Conservation (phyloP, 2,113 vertebrate species). For the Rhinichthys klamathensis region DNA sequence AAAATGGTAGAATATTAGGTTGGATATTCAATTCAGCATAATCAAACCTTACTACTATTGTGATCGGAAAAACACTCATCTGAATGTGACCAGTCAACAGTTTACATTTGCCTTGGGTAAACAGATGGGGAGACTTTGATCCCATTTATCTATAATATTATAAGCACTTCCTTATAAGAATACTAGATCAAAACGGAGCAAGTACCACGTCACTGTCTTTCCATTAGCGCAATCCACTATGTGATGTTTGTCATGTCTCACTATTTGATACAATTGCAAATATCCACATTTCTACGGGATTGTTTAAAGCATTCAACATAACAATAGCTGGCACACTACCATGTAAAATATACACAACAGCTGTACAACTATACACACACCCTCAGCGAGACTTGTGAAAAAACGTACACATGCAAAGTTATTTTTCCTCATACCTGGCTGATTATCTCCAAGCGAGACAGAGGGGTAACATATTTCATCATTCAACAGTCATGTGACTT, state of each 20-base stretch:
- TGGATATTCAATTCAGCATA: not conserved
- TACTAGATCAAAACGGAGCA: slow-evolving; percentile 2
- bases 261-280: not conserved
- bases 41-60: not conserved
- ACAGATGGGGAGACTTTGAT: slow-evolving; percentile 35
- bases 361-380: not conserved
- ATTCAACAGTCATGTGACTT: not conserved
- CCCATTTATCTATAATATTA: slow-evolving; percentile 22
- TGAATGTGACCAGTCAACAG: not conserved
- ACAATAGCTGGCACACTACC: not conserved
- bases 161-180: slow-evolving; percentile 35
- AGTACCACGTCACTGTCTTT: not conserved
- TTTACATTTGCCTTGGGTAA: slow-evolving; percentile 3
- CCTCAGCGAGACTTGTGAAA: not conserved
- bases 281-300: not conserved
- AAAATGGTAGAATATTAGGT: not conserved
- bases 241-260: not conserved
- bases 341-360: not conserved
- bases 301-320: not conserved
- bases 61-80: not conserved
- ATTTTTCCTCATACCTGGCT: slow-evolving; percentile 10
- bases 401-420: not conserved
- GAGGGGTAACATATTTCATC: not conserved
- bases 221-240: not conserved
- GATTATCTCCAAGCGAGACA: not conserved